Evolutionary conservation across 2,113 vertebrate genomes (phyloP).

Genomic region (Pholis gunnellus): DNA sequence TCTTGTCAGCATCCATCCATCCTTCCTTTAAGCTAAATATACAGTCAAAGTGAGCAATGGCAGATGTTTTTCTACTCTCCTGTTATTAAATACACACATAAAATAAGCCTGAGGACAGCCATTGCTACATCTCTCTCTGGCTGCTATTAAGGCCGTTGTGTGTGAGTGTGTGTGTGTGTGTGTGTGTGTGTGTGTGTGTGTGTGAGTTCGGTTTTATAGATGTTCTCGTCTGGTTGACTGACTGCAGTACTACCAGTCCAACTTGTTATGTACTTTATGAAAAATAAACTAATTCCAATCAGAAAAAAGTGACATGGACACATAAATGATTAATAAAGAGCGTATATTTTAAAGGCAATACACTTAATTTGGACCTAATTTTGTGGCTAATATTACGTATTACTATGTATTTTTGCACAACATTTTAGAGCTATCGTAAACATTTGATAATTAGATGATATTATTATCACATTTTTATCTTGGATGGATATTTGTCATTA

Average conservation of each 20-base stretch:
- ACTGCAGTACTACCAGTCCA: background rate
- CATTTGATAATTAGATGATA: background rate
- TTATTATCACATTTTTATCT: background rate
- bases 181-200: background rate
- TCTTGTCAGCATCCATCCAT: constrained; percentile 22
- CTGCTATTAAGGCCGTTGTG: constrained; percentile 7
- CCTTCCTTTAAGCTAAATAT: constrained; percentile 1
- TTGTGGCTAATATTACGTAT: background rate
- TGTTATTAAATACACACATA: constrained; percentile 14
- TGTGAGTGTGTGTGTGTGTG: background rate
- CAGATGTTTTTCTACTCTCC: constrained; percentile 53
- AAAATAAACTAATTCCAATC: background rate
- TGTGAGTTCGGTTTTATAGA: constrained; percentile 22
- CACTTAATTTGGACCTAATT: background rate
- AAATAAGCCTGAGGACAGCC: constrained; percentile 26
- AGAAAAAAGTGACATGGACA: background rate
- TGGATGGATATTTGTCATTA: background rate
- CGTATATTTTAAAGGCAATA: background rate
- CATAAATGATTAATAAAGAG: background rate
- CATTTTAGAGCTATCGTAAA: background rate
- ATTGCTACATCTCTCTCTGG: constrained; percentile 33
- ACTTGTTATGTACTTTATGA: background rate
- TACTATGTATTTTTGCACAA: background rate
- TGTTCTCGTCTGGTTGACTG: constrained; percentile 32
- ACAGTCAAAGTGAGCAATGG: constrained; percentile 32